These are phyloP conservation scores for Pachyuromys duprasi DNA, from an alignment of 2,797 vertebrate species.

Conservation along the genomic window DNA sequence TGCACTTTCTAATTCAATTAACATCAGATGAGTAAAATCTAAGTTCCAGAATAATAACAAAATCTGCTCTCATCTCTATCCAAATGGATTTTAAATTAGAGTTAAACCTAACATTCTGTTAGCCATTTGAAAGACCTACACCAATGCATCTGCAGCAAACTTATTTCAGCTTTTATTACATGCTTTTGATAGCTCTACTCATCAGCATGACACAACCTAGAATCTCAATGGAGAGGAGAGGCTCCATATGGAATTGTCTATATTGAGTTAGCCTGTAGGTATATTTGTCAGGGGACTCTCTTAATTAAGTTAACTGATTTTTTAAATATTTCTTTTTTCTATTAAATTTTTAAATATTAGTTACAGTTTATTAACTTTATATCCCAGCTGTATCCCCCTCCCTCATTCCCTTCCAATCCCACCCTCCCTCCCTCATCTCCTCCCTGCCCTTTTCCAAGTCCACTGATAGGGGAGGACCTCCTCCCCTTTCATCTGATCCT, in stretches of 20 bases:
- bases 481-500: too few relatives aligned
- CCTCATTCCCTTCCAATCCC: too few relatives aligned
- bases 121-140: background rate
- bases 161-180: background rate
- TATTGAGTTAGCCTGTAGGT: background rate
- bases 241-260: background rate
- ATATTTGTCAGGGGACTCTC: background rate
- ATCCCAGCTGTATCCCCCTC: too few relatives aligned
- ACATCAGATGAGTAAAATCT: background rate
- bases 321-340: too few relatives aligned
- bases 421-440: too few relatives aligned
- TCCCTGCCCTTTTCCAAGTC: too few relatives aligned
- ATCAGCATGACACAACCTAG: background rate
- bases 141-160: background rate
- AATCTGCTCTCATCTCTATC: background rate
- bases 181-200: background rate
- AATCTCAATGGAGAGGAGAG: background rate
- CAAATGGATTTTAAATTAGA: background rate
- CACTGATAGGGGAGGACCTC: too few relatives aligned
- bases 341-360: too few relatives aligned
- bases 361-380: too few relatives aligned
- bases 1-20: background rate
- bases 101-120: background rate
- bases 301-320: background rate
- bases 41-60: background rate